Percentiles rank a stretch among this genome's conserved stretches.
Conservation (phyloP, 2,113 vertebrate genomes). For the Nerophis ophidion region DNA sequence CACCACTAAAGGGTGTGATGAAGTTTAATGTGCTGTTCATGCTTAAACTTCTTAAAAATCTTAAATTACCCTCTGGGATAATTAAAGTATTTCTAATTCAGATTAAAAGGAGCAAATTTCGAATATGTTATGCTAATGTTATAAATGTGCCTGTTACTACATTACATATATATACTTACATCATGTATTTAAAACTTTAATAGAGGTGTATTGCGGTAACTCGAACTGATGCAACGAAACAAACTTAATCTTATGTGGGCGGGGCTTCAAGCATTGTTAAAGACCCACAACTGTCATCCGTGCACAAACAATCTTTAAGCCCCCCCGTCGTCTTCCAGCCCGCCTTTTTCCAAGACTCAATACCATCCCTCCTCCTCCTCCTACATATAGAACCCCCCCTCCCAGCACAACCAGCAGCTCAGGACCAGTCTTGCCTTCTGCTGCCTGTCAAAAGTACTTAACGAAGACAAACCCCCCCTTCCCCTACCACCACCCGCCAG, state of each 20-base stretch:
- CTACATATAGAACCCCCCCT: constrained; percentile 20
- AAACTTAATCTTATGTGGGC: not conserved
- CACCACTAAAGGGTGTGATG: too few relatives aligned
- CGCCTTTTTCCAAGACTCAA: constrained; percentile 37
- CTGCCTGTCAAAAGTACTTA: constrained; percentile 72
- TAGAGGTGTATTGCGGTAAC: too few relatives aligned
- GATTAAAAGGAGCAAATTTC: too few relatives aligned
- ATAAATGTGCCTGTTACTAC: too few relatives aligned
- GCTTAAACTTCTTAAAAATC: too few relatives aligned
- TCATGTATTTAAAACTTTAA: too few relatives aligned
- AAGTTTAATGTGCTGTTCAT: too few relatives aligned
- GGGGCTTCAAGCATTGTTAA: constrained; percentile 24
- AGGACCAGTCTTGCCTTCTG: constrained; percentile 26
- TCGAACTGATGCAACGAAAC: too few relatives aligned
- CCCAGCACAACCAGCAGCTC: constrained; percentile 14
- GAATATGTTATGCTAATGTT: too few relatives aligned
- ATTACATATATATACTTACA: too few relatives aligned
- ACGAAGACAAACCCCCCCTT: constrained; percentile 38
- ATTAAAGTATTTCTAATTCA: too few relatives aligned
- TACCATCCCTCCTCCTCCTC: constrained; percentile 14
- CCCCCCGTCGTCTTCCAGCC: constrained; percentile 22
- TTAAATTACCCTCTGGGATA: too few relatives aligned
- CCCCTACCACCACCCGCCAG: constrained; percentile 9
- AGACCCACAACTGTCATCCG: constrained; percentile 28
- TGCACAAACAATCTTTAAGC: constrained; percentile 48